Percentiles rank a stretch among this genome's conserved stretches.
Evolutionary conservation across 2,888 invertebrate species (phyloP).

Genomic region (Poecilus cupreus): DNA sequence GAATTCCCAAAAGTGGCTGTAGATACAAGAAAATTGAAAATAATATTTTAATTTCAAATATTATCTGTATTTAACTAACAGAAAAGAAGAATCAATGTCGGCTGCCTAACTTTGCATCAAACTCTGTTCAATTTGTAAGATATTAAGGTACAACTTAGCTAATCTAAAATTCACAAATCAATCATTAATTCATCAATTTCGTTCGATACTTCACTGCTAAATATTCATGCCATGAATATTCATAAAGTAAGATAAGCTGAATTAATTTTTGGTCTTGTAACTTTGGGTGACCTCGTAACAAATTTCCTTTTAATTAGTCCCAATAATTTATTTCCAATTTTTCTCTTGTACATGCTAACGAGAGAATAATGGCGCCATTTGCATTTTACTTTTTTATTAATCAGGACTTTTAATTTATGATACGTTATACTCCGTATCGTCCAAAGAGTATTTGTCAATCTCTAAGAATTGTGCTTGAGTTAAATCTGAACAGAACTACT

Average conservation of each 20-base stretch:
- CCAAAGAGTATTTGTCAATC: too few relatives aligned
- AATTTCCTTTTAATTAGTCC: slow-evolving; percentile 23
- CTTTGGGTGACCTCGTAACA: slow-evolving; percentile 10
- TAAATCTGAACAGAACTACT: too few relatives aligned
- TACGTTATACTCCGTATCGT: too few relatives aligned
- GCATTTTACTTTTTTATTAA: too few relatives aligned
- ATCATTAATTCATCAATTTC: slow-evolving; percentile 36
- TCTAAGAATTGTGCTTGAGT: too few relatives aligned
- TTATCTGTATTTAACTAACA: too few relatives aligned
- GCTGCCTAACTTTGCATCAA: too few relatives aligned
- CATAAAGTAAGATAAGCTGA: slow-evolving; percentile 19
- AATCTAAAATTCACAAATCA: slow-evolving; percentile 17
- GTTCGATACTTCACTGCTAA: slow-evolving; percentile 6
- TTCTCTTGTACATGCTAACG: neutral
- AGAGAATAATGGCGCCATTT: neutral
- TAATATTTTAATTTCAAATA: too few relatives aligned
- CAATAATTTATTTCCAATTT: slow-evolving; percentile 29
- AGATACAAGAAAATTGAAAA: too few relatives aligned
- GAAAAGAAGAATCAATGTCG: too few relatives aligned
- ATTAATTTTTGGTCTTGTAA: slow-evolving; percentile 40
- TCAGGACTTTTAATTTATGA: too few relatives aligned
- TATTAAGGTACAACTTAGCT: neutral
- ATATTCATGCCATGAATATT: slow-evolving; percentile 17
- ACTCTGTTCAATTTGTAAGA: neutral
- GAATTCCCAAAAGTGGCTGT: too few relatives aligned